These are phyloP conservation scores for Acleris sparsana DNA, from an alignment of 2,888 invertebrate species.

Conservation along the genomic window DNA sequence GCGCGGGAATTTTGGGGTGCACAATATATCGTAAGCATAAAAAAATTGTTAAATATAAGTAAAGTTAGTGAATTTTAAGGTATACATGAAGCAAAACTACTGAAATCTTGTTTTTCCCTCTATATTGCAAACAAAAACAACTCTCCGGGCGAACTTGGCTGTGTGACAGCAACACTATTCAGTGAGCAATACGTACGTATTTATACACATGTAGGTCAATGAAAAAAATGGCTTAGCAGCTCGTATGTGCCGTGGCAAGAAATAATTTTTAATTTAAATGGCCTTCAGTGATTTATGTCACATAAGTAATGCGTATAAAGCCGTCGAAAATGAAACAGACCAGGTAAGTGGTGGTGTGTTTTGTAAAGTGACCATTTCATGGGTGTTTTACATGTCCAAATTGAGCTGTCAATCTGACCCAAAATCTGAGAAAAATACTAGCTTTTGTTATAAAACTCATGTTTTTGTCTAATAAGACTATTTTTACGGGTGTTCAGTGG, in stretches of 20 bases:
- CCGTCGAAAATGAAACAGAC: conserved; percentile 80
- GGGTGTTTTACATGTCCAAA: conserved; percentile 75
- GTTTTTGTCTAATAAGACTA: conserved; percentile 41
- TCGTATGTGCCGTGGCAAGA: conserved; percentile 81
- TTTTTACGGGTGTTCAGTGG: conserved; percentile 39
- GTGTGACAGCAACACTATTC: conserved; percentile 72
- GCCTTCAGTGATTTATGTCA: conserved; percentile 84
- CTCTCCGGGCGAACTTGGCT: conserved; percentile 35
- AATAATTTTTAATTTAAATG: conserved; percentile 82
- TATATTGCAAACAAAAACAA: conserved; percentile 41
- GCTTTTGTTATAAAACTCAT: conserved; percentile 55
- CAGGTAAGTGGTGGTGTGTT: conserved; percentile 70
- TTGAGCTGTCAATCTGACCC: conserved; percentile 78
- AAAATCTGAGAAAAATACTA: conserved; percentile 70
- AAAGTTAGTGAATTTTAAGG: conserved; percentile 37
- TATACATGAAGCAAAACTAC: conserved; percentile 48
- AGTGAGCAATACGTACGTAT: conserved; percentile 69
- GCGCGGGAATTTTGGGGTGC: conserved; percentile 60
- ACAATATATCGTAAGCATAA: conserved; percentile 35
- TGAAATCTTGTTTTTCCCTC: conserved; percentile 36
- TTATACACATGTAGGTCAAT: conserved; percentile 83
- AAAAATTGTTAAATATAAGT: conserved; percentile 36
- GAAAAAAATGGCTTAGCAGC: conserved; percentile 83
- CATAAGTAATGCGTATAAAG: conserved; percentile 80
- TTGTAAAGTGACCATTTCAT: conserved; percentile 64